Evolutionary conservation across 2,888 invertebrate species (phyloP).

Genomic region (Rhyacophila evoluta): DNA sequence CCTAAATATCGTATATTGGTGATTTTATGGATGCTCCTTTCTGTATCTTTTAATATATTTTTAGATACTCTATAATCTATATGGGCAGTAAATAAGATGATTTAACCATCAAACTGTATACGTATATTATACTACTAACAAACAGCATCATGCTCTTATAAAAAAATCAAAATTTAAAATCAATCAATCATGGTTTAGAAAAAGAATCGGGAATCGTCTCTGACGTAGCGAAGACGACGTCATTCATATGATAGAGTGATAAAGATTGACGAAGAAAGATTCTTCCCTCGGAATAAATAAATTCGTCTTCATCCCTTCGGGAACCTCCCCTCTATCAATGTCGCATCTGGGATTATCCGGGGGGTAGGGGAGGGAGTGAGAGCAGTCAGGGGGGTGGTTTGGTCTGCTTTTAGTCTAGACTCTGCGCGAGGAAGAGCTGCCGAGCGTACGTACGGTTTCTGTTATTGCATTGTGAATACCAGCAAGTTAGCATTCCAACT

Average conservation of each 20-base stretch:
- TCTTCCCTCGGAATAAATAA: not conserved
- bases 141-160: too few relatives aligned
- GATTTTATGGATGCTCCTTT: too few relatives aligned
- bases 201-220: not conserved
- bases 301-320: slow-evolving; percentile 12
- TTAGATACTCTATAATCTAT: too few relatives aligned
- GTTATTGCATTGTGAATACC: not conserved
- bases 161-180: too few relatives aligned
- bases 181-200: not conserved
- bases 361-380: not conserved
- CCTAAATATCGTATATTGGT: too few relatives aligned
- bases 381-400: not conserved
- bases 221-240: not conserved
- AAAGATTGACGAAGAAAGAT: slow-evolving; percentile 4
- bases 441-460: not conserved
- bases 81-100: too few relatives aligned
- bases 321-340: not conserved
- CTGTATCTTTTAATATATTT: too few relatives aligned
- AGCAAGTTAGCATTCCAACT: not conserved
- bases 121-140: too few relatives aligned
- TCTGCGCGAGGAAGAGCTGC: not conserved
- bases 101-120: too few relatives aligned
- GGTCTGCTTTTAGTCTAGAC: slow-evolving; percentile 24
- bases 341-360: not conserved
- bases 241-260: slow-evolving; percentile 6